Conservation (phyloP, 2,888 invertebrate species). For the Dryomyza anilis region DNA sequence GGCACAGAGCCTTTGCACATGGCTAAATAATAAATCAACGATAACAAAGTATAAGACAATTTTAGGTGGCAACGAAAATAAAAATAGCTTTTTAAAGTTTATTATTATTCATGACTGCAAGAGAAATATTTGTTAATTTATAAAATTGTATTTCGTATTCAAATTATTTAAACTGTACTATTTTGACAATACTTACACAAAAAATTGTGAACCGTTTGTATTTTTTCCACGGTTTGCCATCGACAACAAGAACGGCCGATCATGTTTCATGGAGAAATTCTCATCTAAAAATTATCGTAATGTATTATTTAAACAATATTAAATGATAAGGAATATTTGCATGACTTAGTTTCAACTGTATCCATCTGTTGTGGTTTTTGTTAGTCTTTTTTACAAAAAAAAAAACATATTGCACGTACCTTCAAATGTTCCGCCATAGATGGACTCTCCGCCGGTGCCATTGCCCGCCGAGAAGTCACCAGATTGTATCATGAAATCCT, state of each 20-base stretch:
- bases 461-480: constrained; percentile 90
- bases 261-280: constrained; percentile 86
- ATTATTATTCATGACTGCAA: constrained; percentile 8
- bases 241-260: constrained; percentile 87
- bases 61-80: constrained; percentile 14
- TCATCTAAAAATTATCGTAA: constrained; percentile 96
- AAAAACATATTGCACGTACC: too few species aligned
- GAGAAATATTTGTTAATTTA: constrained; percentile 6
- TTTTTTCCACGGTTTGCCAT: constrained; percentile 99
- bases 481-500: constrained; percentile 96
- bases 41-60: constrained; percentile 40
- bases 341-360: too few species aligned
- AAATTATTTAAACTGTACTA: background rate
- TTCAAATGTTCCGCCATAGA: constrained; percentile 96
- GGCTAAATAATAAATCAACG: constrained; percentile 49
- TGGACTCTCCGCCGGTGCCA: constrained; percentile 98
- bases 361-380: too few species aligned
- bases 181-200: constrained; percentile 79
- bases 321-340: too few species aligned
- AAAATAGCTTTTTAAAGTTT: constrained; percentile 15
- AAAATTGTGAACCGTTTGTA: constrained; percentile 98
- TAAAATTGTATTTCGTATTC: background rate
- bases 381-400: too few species aligned
- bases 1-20: constrained; percentile 18
- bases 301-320: too few species aligned